These are phyloP conservation scores for Glyptemys insculpta DNA, from an alignment of 2,797 vertebrate species.

Conservation along the genomic window DNA sequence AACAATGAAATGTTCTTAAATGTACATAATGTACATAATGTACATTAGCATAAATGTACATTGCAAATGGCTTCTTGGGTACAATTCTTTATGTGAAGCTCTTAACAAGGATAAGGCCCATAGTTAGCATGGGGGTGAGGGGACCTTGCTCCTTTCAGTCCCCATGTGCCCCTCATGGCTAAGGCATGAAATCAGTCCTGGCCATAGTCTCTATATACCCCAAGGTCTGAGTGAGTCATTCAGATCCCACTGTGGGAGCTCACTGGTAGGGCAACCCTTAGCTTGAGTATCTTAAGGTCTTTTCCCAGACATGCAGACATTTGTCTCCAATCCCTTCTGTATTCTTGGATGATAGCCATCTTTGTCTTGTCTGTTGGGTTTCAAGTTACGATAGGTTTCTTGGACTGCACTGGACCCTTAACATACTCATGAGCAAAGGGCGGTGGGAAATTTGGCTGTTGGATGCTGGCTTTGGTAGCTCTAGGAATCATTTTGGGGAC, in stretches of 20 bases:
- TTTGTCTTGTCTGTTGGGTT: neutral
- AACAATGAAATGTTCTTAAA: neutral
- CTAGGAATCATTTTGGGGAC: too few species aligned
- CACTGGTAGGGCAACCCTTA: neutral
- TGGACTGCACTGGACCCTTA: neutral
- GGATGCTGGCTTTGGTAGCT: neutral
- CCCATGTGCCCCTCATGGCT: too few species aligned
- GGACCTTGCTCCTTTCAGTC: too few species aligned
- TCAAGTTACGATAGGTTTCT: neutral
- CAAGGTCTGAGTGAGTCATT: neutral
- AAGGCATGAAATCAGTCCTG: neutral
- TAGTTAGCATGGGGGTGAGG: neutral
- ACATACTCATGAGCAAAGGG: neutral
- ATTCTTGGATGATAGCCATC: neutral
- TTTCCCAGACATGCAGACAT: neutral
- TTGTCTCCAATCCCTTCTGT: neutral
- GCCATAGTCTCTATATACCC: neutral
- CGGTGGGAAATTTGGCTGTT: neutral
- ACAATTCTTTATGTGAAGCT: neutral
- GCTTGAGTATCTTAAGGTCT: neutral
- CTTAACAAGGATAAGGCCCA: neutral
- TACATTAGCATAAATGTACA: too few species aligned
- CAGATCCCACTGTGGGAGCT: neutral
- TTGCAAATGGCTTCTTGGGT: neutral
- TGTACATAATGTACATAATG: too few species aligned